Percentiles rank a stretch among this genome's conserved stretches.
phyloP scores from a whole-genome alignment of 2,888 invertebrate genomes.

The Plebejus melissa region DNA sequence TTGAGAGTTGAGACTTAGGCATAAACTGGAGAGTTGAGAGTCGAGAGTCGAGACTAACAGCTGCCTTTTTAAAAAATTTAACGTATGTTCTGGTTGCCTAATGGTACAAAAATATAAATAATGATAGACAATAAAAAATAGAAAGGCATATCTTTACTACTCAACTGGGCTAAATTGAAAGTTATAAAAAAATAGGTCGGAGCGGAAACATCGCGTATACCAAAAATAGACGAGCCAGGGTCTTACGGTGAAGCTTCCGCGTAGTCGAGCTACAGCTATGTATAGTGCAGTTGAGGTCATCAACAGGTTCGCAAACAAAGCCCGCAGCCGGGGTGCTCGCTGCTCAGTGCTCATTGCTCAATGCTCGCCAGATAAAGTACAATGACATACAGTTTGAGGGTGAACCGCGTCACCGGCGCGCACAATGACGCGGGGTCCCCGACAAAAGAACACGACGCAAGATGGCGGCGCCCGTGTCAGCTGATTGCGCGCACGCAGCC shows the following conservation, averaged over 20 bases:
- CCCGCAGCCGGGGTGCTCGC: conserved; percentile 42
- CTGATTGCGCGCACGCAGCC: conserved; percentile 73
- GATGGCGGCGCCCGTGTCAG: conserved; percentile 74
- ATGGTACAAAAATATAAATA: too few relatives aligned
- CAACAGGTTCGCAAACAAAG: conserved; percentile 48
- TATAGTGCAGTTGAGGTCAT: conserved; percentile 39
- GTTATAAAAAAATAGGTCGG: conserved; percentile 41
- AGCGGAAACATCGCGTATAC: conserved; percentile 57
- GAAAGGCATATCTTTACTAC: neutral
- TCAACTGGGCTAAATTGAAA: conserved; percentile 29
- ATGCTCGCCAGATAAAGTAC: conserved; percentile 45
- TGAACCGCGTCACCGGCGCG: conserved; percentile 61
- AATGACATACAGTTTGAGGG: conserved; percentile 68
- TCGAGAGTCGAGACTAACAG: too few relatives aligned
- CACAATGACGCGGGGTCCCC: conserved; percentile 74
- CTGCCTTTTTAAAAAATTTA: too few relatives aligned
- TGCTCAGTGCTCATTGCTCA: conserved; percentile 35
- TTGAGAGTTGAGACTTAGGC: too few relatives aligned
- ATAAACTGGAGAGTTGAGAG: too few relatives aligned
- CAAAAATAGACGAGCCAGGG: conserved; percentile 72
- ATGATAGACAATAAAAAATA: conserved; percentile 46
- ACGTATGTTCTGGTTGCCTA: too few relatives aligned
- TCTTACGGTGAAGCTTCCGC: conserved; percentile 60
- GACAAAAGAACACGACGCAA: conserved; percentile 65
- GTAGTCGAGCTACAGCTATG: conserved; percentile 48